phyloP scores from a whole-genome alignment of 1,140 invertebrate species.

The Sitobion miscanthi region DNA sequence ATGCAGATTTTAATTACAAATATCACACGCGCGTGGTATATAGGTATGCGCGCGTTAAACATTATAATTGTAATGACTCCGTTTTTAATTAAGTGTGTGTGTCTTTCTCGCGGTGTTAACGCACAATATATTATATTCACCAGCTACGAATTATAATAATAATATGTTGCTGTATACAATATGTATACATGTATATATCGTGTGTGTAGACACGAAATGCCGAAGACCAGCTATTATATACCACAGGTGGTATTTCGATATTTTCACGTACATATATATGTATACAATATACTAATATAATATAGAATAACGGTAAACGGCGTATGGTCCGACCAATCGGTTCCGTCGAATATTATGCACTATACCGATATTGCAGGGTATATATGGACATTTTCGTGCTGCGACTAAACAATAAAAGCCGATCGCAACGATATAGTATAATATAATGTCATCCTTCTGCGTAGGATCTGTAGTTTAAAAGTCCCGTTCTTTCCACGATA shows the following conservation, averaged over 20 bases:
- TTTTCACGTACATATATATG: neutral
- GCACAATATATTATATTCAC: neutral
- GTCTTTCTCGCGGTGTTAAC: slow-evolving; percentile 1
- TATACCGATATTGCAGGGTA: neutral
- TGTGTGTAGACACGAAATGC: neutral
- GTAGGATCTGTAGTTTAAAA: neutral
- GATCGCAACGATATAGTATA: neutral
- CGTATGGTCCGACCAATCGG: neutral
- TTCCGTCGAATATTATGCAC: neutral
- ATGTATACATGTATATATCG: no score
- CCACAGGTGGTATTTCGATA: slow-evolving; percentile 12
- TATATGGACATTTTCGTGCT: neutral
- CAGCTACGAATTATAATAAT: neutral
- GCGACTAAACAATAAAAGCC: neutral
- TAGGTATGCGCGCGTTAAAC: no score
- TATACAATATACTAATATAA: neutral
- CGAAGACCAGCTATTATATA: neutral
- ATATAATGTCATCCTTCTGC: neutral
- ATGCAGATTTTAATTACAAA: neutral
- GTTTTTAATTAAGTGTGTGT: neutral
- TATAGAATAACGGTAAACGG: neutral
- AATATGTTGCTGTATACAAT: neutral
- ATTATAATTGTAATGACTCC: neutral
- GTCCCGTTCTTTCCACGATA: neutral
- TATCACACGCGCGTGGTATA: neutral